Base-by-base conservation (phyloP, 1,140 invertebrate species). In the Triops cancriformis region DNA sequence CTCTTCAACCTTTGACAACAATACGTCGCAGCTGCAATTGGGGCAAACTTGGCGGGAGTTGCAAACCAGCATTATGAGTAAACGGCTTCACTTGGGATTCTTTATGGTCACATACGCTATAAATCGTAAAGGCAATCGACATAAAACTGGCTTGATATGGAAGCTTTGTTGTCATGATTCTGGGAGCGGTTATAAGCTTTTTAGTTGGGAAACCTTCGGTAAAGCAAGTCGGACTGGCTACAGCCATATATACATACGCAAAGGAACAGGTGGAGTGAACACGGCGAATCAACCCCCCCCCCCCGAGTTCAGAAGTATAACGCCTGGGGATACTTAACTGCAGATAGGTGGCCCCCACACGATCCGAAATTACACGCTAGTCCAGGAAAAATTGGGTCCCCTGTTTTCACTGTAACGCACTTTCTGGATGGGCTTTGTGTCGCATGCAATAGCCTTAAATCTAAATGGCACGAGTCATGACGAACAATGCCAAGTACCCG, bases 101-200 rank as follows among this genome's bases (percentile, higher is more conserved):
- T 64, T 64, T 64, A 64, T 64, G 51, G 51, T 37, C 51, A 64
- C 14, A 14, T 64, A 64, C 14, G 51, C 51, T 64, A 64, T 64
- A 64, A 64, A 64, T 64, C 51, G n/a, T 64, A 18, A 64, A 64
- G 51, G 51, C 51, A 64, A 64, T 64, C 23, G 51, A 64, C 51
- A 64, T 64, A 64, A 64, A 64, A 64, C 51, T 23, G 14, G 14
- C 51, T 14, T 64, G 51, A 64, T 64, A 64, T 64, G 51, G 51
- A 64, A 64, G 51, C 51, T 64, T 64, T 14, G 51, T 7, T 23
- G 51, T 64, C 51, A 23, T 64, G 23, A 64, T 18, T 18, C 14
- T 64, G 51, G 18, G 51, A 64, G 23, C 9, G 51, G 51, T 23
- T 64, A 64, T 64, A 64, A 23, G 51, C 51, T 64, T 64, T 64